Evolutionary conservation across 2,113 vertebrate genomes (phyloP), one percentile per base, ranked within the genome.

Genomic region (Aldabrachelys gigantea): DNA sequence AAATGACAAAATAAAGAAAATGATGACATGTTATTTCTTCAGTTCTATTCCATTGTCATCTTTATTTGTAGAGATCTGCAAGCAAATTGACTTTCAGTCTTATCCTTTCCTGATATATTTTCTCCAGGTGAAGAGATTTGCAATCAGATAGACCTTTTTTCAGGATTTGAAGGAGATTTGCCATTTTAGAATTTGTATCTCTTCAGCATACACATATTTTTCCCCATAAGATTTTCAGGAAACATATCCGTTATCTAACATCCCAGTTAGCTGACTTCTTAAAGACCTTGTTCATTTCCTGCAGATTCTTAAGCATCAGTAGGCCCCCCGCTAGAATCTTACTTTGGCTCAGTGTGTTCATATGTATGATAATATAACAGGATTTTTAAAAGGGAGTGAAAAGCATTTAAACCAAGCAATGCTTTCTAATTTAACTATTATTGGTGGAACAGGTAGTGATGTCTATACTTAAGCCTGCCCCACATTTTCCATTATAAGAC

Each of bases 51-150:
- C 8, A 53, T 38, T 50, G 47, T 72, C 8, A 1, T 87, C 84
- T 93, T 96, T 87, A 94, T 92, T 92, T 92, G 65, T 65, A 88
- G 75, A 83, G 91, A 95, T 96, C 95, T 97, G 92, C 94, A 93
- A 95, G 82, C 47, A 97, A 96, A 95, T 97, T 96, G 90, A 88
- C 96, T 95, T 97, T 87, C 91, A 88, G 54, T 79, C 80, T 75
- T 93, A 75, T 92, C 89, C 75, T 88, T 75, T 95, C 78, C 94
- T 93, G 65, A 5, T 91, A 88, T 95, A 81, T 96, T 87, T 91
- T 95, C 85, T 93, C 83, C 82, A 94, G 89, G 89, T 95, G 90
- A 96, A 0, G 0, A 94, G 90, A 96, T 96, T 96, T 97, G 94
- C 95, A 96, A 96, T 88, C 75, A 96, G 96, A 96, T 83, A 95